Evolutionary conservation across 2,113 vertebrate species (phyloP).

Genomic region (Excalfactoria chinensis): DNA sequence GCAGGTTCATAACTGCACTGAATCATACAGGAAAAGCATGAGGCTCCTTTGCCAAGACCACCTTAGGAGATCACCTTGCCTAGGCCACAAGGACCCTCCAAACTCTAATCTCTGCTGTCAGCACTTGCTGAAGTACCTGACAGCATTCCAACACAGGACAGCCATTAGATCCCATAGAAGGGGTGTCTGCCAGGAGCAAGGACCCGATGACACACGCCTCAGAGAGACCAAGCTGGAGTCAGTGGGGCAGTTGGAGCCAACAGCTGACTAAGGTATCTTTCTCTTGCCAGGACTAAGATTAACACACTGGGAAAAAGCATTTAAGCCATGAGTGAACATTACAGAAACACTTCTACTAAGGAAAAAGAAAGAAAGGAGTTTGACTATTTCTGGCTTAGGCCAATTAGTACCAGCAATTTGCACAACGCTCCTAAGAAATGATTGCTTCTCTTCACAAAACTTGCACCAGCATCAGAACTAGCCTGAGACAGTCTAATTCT

Average conservation of each 20-base stretch:
- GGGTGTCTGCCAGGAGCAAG: neutral
- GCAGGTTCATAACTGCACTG: accelerated
- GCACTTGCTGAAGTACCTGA: neutral
- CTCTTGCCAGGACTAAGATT: neutral
- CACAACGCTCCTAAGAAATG: neutral
- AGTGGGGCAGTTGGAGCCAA: neutral
- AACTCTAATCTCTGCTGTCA: neutral
- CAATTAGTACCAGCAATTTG: neutral
- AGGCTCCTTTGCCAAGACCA: neutral
- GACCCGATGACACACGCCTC: neutral
- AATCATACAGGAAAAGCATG: neutral
- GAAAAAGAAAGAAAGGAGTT: neutral
- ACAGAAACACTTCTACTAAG: neutral
- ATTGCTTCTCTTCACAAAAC: neutral
- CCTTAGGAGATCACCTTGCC: neutral
- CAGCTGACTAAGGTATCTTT: neutral
- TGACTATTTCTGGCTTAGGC: neutral
- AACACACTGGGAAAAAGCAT: neutral
- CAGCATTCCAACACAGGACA: neutral
- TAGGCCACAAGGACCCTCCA: neutral
- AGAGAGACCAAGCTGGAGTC: neutral
- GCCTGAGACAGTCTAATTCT: neutral
- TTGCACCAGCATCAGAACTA: neutral
- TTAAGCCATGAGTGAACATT: neutral
- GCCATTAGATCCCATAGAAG: neutral